Evolutionary conservation across 2,113 vertebrate genomes (phyloP), one percentile per base, ranked within the genome.

Genomic region (Aleadryas rufinucha): DNA sequence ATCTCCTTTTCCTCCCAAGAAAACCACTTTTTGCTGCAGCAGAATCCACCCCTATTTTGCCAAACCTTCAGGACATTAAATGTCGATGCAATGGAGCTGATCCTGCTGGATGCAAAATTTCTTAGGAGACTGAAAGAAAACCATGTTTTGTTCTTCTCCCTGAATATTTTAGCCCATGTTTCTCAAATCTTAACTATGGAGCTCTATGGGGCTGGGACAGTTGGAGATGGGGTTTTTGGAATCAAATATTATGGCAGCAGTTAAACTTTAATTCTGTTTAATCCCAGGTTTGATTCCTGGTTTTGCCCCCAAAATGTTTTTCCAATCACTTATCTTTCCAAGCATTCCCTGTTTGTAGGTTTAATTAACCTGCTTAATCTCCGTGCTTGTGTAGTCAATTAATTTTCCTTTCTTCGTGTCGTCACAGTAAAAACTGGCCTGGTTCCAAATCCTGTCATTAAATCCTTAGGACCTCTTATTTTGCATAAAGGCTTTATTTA

Each of bases 311-410:
- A 27, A 89, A 96, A 87, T 8, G 4, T 97, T 94, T 85, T 49
- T 94, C 53, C 68, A 76, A 89, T 87, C 53, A 84, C 80, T 96
- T 91, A 57, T n/a, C 80, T 82, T 92, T 92, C 72, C 59, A 92
- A 64, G 47, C 66, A 66, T 84, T 89, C 63, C 7, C 2, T 64
- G 33, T 93, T 93, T 93, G 33, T 91, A 57, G 83, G 76, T 89
- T 94, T 95, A 97, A 97, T 96, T 96, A 96, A 89, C 82, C 42
- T 92, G 50, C 80, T 78, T 95, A 90, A 93, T 95, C 56, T 93
- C 26, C 39, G 18, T 81, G 50, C 41, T 93, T 59, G 69, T 88
- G n/a, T 80, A 91, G 91, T 82, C 88, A 86, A 53, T 82, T 93
- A 78, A 89, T 93, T 96, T 56, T 87, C 66, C 31, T 53, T 91